phyloP scores from a whole-genome alignment of 2,797 vertebrate species.

The Odontamblyopus rebecca region DNA sequence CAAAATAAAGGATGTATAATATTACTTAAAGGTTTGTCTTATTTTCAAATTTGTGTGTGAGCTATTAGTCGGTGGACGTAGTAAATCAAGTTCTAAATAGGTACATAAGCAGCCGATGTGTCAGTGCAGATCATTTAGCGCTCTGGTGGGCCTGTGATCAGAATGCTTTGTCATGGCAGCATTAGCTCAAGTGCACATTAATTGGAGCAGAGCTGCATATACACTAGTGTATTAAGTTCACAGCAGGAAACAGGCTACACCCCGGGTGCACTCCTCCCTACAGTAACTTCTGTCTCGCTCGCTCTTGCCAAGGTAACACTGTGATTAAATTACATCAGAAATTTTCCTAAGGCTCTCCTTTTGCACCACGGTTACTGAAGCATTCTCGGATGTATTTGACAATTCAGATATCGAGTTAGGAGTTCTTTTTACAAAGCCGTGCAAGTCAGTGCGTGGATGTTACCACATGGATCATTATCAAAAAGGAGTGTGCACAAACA shows the following conservation, averaged over 20 bases:
- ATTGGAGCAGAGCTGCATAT: conserved; percentile 9
- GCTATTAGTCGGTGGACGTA: too few species aligned
- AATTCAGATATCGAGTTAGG: conserved; percentile 50
- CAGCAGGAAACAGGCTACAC: conserved; percentile 22
- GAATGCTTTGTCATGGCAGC: conserved; percentile 13
- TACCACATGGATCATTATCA: conserved; percentile 44
- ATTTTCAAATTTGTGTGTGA: too few species aligned
- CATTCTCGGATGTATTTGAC: conserved; percentile 52
- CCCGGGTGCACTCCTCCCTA: conserved; percentile 4
- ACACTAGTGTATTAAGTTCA: conserved; percentile 28
- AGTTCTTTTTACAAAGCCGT: conserved; percentile 55
- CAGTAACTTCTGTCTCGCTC: conserved; percentile 31
- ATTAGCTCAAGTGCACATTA: conserved; percentile 14
- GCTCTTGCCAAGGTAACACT: conserved; percentile 48
- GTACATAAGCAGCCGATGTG: background rate
- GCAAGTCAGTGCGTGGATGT: conserved; percentile 34
- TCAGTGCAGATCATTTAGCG: conserved; percentile 4
- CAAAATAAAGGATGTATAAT: too few species aligned
- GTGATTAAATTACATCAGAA: conserved; percentile 62
- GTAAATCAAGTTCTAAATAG: too few species aligned
- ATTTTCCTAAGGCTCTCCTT: conserved; percentile 48
- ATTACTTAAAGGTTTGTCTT: too few species aligned
- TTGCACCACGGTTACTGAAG: conserved; percentile 40
- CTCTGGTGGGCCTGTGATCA: conserved; percentile 2
- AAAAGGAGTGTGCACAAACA: conserved; percentile 36